phyloP scores from a whole-genome alignment of 2,113 vertebrate species.

The Promerops cafer region DNA sequence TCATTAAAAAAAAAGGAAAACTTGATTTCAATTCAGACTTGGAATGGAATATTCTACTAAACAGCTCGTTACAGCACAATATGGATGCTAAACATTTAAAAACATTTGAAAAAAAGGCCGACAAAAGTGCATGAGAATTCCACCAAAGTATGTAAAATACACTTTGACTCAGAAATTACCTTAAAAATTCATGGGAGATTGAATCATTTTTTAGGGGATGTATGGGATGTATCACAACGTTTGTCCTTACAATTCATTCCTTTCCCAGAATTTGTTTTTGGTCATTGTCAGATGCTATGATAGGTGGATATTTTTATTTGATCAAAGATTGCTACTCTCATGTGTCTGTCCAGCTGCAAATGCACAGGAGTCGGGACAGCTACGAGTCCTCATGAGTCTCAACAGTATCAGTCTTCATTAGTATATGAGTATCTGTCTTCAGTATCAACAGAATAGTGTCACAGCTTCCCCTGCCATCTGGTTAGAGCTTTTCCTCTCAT shows the following conservation, averaged over 20 bases:
- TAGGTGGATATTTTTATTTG: background rate
- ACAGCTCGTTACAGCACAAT: rapidly evolving
- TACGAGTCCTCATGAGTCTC: rapidly evolving
- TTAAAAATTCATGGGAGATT: background rate
- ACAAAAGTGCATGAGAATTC: background rate
- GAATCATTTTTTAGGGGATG: background rate
- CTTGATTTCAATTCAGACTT: background rate
- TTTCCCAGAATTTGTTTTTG: background rate
- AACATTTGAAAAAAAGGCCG: background rate
- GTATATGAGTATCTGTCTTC: background rate
- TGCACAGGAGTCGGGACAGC: background rate
- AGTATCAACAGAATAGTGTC: background rate
- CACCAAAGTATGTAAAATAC: background rate
- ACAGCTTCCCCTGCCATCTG: background rate
- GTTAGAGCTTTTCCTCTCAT: background rate
- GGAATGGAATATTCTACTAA: background rate
- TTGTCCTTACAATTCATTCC: background rate
- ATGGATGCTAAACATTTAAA: background rate
- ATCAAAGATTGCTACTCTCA: background rate
- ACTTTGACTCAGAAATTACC: background rate
- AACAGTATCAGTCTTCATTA: background rate
- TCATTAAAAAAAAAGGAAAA: background rate
- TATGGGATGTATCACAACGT: background rate
- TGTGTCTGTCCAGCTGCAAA: background rate
- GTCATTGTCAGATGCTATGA: background rate